Base-by-base conservation (phyloP, 2,797 vertebrate species). In the Spinus pinus region DNA sequence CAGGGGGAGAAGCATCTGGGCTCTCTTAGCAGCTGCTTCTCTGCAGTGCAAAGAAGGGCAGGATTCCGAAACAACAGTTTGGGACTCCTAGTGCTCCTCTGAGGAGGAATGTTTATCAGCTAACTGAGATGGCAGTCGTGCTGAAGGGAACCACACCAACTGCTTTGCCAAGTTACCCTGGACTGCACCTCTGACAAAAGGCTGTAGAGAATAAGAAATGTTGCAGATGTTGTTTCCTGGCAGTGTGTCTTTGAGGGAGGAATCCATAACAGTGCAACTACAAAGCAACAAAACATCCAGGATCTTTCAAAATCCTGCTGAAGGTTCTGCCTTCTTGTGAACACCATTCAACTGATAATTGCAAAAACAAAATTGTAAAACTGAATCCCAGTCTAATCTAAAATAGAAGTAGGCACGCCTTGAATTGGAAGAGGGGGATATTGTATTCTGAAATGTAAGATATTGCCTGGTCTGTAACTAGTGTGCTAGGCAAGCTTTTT, bases 131-230 rank as follows among this genome's bases (percentile, higher is more conserved):
- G 16, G 35, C 42, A 37, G 6, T 24, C 30, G 7, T 50, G 35
- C 56, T 56, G 56, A 49, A 69, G 23, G 31, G 42, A 69, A 56
- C 28, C 19, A 98, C 99, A 93, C 98, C 98, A 91, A 98, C 98
- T 11, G 98, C 99, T 92, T 98, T 99, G 73, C 98, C 98, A 56
- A 98, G 98, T 98, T 99, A 99, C 97, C 98, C 98, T 16, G 98
- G 98, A 97, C 98, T 99, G 98, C 98, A 99, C 98, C 98, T 99
- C 96, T 99, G 99, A 98, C 98, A 96, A 99, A 98, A 96, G 95
- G 79, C 95, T 92, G 82, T 93, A 96, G 96, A 96, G 94, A 96
- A 82, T 93, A 65, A 97, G 95, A 96, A 91, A 94, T 96, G 56
- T 93, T 91, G 96, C 91, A 88, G 78, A 93, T 95, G 93, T 93